Conservation (phyloP, 2,888 invertebrate genomes). For the Meteorus colon region DNA sequence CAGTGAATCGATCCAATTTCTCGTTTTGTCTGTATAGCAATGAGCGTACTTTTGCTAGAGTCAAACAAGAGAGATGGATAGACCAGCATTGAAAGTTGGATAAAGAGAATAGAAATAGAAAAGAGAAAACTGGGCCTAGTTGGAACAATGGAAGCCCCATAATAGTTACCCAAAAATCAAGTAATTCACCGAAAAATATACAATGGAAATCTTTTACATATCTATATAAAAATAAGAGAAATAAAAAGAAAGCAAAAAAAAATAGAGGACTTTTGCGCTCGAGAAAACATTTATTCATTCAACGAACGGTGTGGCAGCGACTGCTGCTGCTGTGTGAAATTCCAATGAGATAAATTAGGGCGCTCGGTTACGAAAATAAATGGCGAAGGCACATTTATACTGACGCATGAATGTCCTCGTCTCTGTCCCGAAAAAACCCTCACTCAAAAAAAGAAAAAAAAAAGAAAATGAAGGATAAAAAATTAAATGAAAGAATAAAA, state of each 20-base stretch:
- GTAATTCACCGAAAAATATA: conserved; percentile 16
- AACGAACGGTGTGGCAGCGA: conserved; percentile 18
- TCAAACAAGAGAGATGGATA: neutral
- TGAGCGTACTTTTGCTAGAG: neutral
- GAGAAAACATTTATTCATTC: conserved; percentile 31
- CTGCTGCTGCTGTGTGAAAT: conserved; percentile 23
- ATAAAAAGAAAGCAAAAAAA: neutral
- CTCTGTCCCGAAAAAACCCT: neutral
- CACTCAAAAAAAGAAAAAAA: neutral
- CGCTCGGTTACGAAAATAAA: conserved; percentile 28
- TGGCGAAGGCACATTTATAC: conserved; percentile 21
- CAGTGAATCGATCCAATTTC: conserved; percentile 30
- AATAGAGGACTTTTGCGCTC: neutral
- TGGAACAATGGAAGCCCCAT: conserved; percentile 12
- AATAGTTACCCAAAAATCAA: conserved; percentile 17
- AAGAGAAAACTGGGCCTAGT: neutral
- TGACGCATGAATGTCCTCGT: conserved; percentile 17
- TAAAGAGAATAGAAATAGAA: neutral
- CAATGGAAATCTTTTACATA: neutral
- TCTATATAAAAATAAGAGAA: neutral
- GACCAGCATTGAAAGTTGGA: neutral
- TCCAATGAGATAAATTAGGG: conserved; percentile 23
- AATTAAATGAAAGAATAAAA: neutral
- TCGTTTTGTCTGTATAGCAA: conserved; percentile 9
- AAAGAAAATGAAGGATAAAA: neutral